Percentiles rank a stretch among this genome's conserved stretches.
phyloP scores from a whole-genome alignment of 1,140 invertebrate genomes.

The Leptinotarsa undecemlineata region DNA sequence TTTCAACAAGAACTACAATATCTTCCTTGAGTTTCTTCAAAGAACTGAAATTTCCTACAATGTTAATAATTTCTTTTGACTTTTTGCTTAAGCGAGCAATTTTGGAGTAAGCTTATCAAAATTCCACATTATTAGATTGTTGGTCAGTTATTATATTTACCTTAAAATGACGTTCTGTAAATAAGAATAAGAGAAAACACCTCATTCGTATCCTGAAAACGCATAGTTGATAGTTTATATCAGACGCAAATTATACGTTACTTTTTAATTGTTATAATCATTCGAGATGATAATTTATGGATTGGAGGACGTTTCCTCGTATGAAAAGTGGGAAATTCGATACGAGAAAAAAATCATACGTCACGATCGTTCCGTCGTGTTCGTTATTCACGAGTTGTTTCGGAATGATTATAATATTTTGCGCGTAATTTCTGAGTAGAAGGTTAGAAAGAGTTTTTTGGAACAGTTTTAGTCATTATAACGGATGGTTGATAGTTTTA shows the following conservation, averaged over 20 bases:
- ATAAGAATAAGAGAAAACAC: too few relatives aligned
- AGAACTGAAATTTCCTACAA: too few relatives aligned
- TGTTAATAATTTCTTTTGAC: too few relatives aligned
- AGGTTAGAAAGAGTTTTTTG: background rate
- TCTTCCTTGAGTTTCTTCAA: too few relatives aligned
- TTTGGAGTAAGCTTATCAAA: too few relatives aligned
- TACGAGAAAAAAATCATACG: background rate
- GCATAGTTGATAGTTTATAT: background rate
- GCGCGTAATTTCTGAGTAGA: background rate
- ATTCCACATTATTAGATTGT: too few relatives aligned
- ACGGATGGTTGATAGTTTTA: background rate
- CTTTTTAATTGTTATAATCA: constrained; percentile 3
- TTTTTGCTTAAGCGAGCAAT: too few relatives aligned
- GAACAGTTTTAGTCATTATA: background rate
- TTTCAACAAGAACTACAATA: too few relatives aligned
- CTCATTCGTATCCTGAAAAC: background rate
- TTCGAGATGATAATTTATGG: background rate
- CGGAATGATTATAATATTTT: background rate
- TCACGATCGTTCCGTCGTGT: background rate
- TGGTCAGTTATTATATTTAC: too few relatives aligned
- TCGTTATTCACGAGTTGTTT: background rate
- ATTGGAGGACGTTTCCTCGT: background rate
- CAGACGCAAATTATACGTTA: background rate
- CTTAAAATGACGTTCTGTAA: too few relatives aligned
- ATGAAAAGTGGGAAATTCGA: background rate